Base-by-base conservation (phyloP, 2,113 vertebrate genomes). In the Polypterus senegalus region DNA sequence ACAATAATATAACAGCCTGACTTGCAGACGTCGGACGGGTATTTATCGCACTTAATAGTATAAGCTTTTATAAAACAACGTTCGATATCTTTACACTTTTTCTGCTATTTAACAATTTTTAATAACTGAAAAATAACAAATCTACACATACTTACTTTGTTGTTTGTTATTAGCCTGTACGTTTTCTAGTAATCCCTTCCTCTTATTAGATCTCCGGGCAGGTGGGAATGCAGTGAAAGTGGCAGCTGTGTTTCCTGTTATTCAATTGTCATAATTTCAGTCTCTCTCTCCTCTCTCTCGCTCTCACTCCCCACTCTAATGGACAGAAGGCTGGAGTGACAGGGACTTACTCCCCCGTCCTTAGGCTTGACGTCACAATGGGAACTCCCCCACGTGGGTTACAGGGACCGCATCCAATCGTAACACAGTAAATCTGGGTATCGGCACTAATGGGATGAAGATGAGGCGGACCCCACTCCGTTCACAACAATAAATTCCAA, bases 11-110 rank as follows among this genome's bases (percentile, higher is more conserved):
- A 27, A 27, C 27, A 27, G 27, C 27, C 27, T 27, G 27, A 27
- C 27, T 27, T 27, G 27, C 27, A 27, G 27, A 27, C 27, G 1
- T 27, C 27, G 27, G 27, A 27, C 27, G 27, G 27, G 27, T 1
- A 27, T 1, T 27, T 27, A 27, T 27, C 27, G 27, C 27, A 27
- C 1, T 27, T 27, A 27, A 27, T 27, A 27, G 27, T 27, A 27
- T 27, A 27, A 27, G 77, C 57, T 66, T 79, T 74, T 77, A 65
- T 73, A 70, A 57, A 61, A 67, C 67, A 67, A 64, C 69, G 67
- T 62, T 67, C 69, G 60, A 62, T 68, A 46, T 62, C 61, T 57
- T 59, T 64, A 9, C 49, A 51, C 6, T 51, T 9, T 51, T 51
- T 51, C 6, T 9, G 2, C 6, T 6, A 51, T 51, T 51, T 7